Evolutionary conservation across 2,113 vertebrate species (phyloP).

Genomic region (Andinoacara biseriatus): DNA sequence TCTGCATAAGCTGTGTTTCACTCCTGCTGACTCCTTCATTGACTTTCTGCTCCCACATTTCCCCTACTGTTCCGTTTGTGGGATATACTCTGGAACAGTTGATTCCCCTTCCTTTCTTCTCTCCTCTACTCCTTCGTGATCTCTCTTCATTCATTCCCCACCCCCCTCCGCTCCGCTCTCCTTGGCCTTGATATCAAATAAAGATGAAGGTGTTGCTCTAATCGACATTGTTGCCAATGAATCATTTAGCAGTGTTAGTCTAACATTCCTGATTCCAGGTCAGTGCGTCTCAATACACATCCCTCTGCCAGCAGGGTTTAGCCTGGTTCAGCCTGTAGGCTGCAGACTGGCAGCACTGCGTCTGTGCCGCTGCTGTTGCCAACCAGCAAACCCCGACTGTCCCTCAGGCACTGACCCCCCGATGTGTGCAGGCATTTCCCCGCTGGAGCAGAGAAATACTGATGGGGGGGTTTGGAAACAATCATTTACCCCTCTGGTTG

Average conservation of each 20-base stretch:
- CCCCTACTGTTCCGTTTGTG: background rate
- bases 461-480: conserved; percentile 15
- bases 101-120: background rate
- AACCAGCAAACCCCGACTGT: conserved; percentile 44
- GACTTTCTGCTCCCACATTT: background rate
- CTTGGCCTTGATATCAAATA: conserved; percentile 68
- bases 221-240: conserved; percentile 71
- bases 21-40: background rate
- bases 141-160: background rate
- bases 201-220: conserved; percentile 74
- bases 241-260: conserved; percentile 78
- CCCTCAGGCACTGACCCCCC: conserved; percentile 53
- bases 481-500: conserved; percentile 21
- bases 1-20: background rate
- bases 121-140: background rate
- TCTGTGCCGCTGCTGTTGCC: conserved; percentile 47
- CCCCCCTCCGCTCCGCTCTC: conserved; percentile 12
- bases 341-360: conserved; percentile 32
- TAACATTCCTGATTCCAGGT: conserved; percentile 74
- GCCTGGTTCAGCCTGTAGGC: conserved; percentile 40
- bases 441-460: conserved; percentile 23
- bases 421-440: conserved; percentile 34
- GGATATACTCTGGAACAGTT: background rate
- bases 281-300: conserved; percentile 57
- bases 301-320: conserved; percentile 56